Evolutionary conservation across 2,888 invertebrate genomes (phyloP).

Genomic region (Tillus elongatus): DNA sequence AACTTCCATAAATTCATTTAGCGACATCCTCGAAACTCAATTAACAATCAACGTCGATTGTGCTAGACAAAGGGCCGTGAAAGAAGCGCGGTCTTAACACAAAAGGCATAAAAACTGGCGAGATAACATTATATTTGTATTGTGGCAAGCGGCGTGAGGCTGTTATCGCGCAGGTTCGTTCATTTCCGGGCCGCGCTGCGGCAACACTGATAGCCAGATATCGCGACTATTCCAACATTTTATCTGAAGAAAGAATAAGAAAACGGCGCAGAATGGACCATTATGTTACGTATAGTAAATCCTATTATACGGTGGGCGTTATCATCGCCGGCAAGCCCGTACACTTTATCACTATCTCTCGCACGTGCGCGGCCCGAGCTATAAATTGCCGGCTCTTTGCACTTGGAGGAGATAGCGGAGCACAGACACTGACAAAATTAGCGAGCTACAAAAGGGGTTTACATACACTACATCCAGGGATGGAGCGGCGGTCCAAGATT

Average conservation of each 20-base stretch:
- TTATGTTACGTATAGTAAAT: slow-evolving; percentile 46
- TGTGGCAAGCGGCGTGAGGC: slow-evolving; percentile 31
- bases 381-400: slow-evolving; percentile 36
- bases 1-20: slow-evolving; percentile 35
- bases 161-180: slow-evolving; percentile 43
- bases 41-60: slow-evolving; percentile 41
- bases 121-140: slow-evolving; percentile 41
- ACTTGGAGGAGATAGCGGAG: slow-evolving; percentile 28
- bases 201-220: slow-evolving; percentile 44
- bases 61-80: slow-evolving; percentile 35
- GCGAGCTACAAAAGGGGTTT: slow-evolving; percentile 18
- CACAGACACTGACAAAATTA: slow-evolving; percentile 34
- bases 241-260: slow-evolving; percentile 45
- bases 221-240: slow-evolving; percentile 43
- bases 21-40: slow-evolving; percentile 37
- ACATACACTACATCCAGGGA: no score
- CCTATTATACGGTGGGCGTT: slow-evolving; percentile 44
- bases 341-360: slow-evolving; percentile 41
- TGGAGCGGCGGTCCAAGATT: no score
- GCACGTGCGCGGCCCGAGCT: slow-evolving; percentile 39
- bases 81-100: slow-evolving; percentile 35
- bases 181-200: slow-evolving; percentile 42
- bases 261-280: slow-evolving; percentile 46
- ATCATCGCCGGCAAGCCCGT: slow-evolving; percentile 40
- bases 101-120: slow-evolving; percentile 37